Conservation (phyloP, 2,113 vertebrate species). For the Hypanus sabinus region DNA sequence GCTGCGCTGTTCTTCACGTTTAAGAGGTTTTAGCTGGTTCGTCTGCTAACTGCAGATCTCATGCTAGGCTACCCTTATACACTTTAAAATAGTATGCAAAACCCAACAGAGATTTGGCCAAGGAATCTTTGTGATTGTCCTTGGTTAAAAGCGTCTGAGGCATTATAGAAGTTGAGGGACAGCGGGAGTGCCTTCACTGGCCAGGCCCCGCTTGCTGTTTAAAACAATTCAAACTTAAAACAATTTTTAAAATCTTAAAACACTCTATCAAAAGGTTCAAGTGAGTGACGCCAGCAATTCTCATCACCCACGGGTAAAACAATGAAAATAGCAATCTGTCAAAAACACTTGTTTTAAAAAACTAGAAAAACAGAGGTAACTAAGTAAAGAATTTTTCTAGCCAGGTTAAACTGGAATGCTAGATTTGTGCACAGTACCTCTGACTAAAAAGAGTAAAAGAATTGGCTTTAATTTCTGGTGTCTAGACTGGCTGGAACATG, state of each 20-base stretch:
- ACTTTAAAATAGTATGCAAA: neutral
- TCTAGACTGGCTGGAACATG: neutral
- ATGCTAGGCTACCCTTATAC: neutral
- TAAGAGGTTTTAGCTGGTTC: neutral
- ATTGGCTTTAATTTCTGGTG: neutral
- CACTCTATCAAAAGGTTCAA: neutral
- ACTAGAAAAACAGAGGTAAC: neutral
- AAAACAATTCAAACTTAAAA: neutral
- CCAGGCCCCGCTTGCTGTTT: neutral
- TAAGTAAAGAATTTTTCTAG: neutral
- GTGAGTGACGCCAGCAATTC: neutral
- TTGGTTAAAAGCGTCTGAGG: neutral
- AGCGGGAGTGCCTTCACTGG: neutral
- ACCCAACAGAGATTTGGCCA: neutral
- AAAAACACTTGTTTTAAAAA: neutral
- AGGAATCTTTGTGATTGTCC: slow-evolving; percentile 23
- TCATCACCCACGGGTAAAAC: neutral
- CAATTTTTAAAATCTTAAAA: neutral
- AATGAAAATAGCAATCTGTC: neutral
- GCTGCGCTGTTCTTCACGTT: neutral
- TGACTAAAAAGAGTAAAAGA: neutral
- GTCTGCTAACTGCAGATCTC: neutral
- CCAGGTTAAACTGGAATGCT: neutral
- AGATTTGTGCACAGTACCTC: neutral
- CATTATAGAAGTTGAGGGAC: neutral